Percentiles rank a stretch among this genome's conserved stretches.
Conservation (phyloP, 2,888 invertebrate species). For the Acleris holmiana region DNA sequence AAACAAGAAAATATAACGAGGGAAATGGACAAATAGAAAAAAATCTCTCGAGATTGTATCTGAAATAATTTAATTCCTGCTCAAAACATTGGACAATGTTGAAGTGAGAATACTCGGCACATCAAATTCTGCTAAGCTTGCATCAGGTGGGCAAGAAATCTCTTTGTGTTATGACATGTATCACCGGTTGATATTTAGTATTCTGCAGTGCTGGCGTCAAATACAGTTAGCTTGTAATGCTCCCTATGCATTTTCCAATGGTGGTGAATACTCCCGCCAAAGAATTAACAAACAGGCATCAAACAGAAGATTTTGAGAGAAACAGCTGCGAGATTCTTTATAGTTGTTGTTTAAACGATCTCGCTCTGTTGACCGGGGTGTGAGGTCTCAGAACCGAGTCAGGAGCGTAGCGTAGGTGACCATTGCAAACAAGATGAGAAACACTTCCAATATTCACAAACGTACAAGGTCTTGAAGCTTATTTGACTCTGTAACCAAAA, state of each 20-base stretch:
- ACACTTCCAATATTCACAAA: conserved; percentile 41
- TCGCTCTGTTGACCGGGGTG: conserved; percentile 82
- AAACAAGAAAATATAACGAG: too few relatives aligned
- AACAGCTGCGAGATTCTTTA: conserved; percentile 76
- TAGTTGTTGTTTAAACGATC: conserved; percentile 48
- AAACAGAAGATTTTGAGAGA: conserved; percentile 75
- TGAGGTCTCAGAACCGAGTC: conserved; percentile 78
- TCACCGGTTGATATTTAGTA: neutral
- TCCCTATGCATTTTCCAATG: conserved; percentile 40
- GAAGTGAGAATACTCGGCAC: too few relatives aligned
- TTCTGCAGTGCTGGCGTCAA: conserved; percentile 30
- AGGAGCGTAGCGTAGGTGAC: conserved; percentile 77
- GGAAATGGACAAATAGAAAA: too few relatives aligned
- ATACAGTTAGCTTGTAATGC: conserved; percentile 13
- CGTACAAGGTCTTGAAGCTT: neutral
- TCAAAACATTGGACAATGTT: too few relatives aligned
- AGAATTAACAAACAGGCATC: conserved; percentile 62
- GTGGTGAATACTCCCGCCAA: conserved; percentile 77
- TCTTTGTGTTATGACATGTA: too few relatives aligned
- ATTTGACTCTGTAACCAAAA: conserved; percentile 4
- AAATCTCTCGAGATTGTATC: too few relatives aligned
- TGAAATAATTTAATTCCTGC: too few relatives aligned
- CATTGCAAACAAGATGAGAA: conserved; percentile 49
- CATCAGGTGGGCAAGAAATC: too few relatives aligned
- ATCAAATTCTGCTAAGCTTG: too few relatives aligned